Conservation (phyloP, 2,888 invertebrate species). For the Leucoma salicis region DNA sequence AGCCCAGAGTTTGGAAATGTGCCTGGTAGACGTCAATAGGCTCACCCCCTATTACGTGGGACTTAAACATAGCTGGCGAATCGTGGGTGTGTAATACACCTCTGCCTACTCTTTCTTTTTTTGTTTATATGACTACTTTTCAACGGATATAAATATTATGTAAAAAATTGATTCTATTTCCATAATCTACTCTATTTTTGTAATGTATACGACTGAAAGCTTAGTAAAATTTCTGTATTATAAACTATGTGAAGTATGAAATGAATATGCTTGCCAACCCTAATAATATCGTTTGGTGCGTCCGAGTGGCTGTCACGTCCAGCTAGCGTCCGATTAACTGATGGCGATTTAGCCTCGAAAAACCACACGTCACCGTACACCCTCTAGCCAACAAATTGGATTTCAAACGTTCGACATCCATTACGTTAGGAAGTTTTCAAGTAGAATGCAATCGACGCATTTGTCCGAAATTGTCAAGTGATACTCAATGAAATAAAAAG, state of each 20-base stretch:
- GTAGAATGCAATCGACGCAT: constrained; percentile 3
- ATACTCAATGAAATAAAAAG: not conserved
- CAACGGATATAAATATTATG: too few relatives aligned
- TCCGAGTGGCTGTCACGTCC: constrained; percentile 62
- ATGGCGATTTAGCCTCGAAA: constrained; percentile 48
- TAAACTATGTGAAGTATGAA: not conserved
- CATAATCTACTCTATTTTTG: too few relatives aligned
- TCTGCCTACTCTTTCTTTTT: too few relatives aligned
- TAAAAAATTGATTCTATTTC: too few relatives aligned
- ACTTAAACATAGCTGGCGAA: too few relatives aligned
- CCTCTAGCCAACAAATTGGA: constrained; percentile 55
- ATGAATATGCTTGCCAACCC: constrained; percentile 43
- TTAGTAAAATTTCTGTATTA: too few relatives aligned
- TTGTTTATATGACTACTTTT: too few relatives aligned
- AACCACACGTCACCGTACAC: constrained; percentile 52
- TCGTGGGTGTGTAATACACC: too few relatives aligned
- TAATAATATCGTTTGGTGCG: constrained; percentile 29
- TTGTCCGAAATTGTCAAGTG: not conserved
- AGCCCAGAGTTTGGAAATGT: too few relatives aligned
- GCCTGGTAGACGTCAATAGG: too few relatives aligned
- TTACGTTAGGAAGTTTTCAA: constrained; percentile 6
- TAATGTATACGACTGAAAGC: too few relatives aligned
- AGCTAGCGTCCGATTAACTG: constrained; percentile 38
- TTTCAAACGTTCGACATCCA: constrained; percentile 26
- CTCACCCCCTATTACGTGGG: too few relatives aligned